Evolutionary conservation across 2,888 invertebrate species (phyloP).

Genomic region (Stramonita haemastoma): DNA sequence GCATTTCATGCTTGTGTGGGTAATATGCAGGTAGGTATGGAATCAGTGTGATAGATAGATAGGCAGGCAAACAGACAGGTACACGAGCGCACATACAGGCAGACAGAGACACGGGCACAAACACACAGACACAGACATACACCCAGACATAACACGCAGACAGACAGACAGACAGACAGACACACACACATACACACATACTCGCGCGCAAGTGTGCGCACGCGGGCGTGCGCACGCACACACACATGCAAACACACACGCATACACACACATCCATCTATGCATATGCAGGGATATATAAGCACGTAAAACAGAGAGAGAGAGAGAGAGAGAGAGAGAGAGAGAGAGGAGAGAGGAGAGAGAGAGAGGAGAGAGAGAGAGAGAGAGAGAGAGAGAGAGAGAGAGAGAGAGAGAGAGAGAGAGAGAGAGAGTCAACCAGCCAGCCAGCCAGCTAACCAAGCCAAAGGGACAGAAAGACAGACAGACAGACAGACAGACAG

Average conservation of each 20-base stretch:
- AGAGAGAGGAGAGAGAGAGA: background rate
- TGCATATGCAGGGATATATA: background rate
- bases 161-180: background rate
- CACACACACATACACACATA: slow-evolving; percentile 1
- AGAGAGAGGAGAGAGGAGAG: background rate
- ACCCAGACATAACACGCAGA: background rate
- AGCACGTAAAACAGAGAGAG: background rate
- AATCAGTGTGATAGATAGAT: no score
- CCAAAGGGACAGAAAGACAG: background rate
- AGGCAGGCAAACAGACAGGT: no score
- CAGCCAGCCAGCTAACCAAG: background rate
- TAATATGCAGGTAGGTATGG: no score
- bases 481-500: background rate
- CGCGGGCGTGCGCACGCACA: background rate
- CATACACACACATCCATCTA: background rate
- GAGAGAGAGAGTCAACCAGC: background rate
- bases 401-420: no score
- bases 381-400: no score
- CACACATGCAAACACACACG: background rate
- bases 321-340: background rate
- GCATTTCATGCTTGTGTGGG: no score
- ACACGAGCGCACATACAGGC: background rate
- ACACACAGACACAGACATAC: background rate
- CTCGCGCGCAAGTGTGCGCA: background rate
- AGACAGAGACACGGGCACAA: background rate